Conservation (phyloP, 2,888 invertebrate species). For the Linnaemya tessellans region DNA sequence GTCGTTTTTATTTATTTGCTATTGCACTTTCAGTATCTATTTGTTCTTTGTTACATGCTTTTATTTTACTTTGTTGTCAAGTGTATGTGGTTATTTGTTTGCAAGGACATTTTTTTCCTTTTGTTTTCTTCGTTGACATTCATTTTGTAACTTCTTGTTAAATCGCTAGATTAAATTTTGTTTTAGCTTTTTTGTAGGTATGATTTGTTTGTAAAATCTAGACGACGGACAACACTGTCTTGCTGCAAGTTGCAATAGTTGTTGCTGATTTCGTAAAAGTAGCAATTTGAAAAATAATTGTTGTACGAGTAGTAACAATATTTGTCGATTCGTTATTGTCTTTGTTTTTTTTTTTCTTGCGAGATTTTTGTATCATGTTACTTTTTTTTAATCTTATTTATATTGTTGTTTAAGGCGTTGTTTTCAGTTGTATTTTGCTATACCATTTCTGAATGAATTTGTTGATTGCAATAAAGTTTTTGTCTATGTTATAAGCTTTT, state of each 20-base stretch:
- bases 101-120: conserved; percentile 45
- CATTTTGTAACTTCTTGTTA: conserved; percentile 57
- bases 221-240: conserved; percentile 33
- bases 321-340: conserved; percentile 74
- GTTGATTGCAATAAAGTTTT: conserved; percentile 62
- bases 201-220: conserved; percentile 52
- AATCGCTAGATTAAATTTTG: conserved; percentile 73
- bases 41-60: conserved; percentile 14
- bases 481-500: conserved; percentile 2
- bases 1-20: conserved; percentile 7
- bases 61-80: conserved; percentile 29
- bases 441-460: conserved; percentile 41
- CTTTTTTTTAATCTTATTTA: neutral
- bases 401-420: conserved; percentile 45
- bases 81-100: conserved; percentile 20
- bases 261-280: conserved; percentile 26
- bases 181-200: conserved; percentile 23
- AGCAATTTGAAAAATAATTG: conserved; percentile 13
- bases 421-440: conserved; percentile 21
- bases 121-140: conserved; percentile 11
- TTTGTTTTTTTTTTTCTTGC: conserved; percentile 37
- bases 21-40: conserved; percentile 27
- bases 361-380: neutral
- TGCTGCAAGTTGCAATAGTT: neutral
- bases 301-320: conserved; percentile 59